Conservation (phyloP, 1,140 invertebrate species). For the Psix sp. region DNA sequence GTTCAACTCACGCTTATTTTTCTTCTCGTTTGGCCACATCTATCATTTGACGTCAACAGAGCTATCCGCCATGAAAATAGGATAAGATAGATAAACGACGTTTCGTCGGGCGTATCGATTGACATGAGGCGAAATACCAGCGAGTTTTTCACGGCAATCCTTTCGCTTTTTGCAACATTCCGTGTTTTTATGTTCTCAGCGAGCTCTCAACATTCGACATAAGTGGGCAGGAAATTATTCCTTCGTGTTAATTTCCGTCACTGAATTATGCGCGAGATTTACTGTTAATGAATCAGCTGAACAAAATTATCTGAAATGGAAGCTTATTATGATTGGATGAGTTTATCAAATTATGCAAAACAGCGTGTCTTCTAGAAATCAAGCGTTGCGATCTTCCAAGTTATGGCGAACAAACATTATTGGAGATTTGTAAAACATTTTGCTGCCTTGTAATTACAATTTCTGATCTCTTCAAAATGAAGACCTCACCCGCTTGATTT, state of each 20-base stretch:
- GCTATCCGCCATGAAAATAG: constrained; percentile 27
- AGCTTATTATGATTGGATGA: no score
- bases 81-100: constrained; percentile 51
- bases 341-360: no score
- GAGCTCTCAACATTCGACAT: constrained; percentile 26
- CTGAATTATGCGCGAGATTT: neutral
- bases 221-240: constrained; percentile 16
- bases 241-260: constrained; percentile 11
- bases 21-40: constrained; percentile 35
- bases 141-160: constrained; percentile 34
- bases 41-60: constrained; percentile 42
- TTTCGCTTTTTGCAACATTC: constrained; percentile 29
- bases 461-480: no score
- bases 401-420: no score
- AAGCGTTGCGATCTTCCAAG: no score
- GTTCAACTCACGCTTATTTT: constrained; percentile 28
- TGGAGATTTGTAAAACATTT: no score
- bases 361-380: no score
- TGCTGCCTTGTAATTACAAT: no score
- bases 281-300: no score
- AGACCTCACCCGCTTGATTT: no score
- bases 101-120: constrained; percentile 36
- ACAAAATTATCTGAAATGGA: no score
- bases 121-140: constrained; percentile 11
- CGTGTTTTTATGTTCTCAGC: constrained; percentile 1